phyloP scores from a whole-genome alignment of 2,888 invertebrate genomes.

The Leucania comma region DNA sequence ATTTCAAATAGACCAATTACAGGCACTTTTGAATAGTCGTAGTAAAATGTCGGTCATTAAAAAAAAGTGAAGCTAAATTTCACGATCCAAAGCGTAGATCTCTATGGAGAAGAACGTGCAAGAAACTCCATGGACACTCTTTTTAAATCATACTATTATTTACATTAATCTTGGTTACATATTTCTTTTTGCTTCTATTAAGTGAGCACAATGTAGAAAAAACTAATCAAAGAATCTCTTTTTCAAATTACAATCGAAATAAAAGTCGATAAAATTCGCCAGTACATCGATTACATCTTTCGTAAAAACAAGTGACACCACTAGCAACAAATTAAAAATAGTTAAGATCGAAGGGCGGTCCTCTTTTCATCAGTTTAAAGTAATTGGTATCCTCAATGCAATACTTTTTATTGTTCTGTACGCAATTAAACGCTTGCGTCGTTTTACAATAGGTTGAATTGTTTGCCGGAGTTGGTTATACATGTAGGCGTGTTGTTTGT shows the following conservation, averaged over 20 bases:
- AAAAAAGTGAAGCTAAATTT: too few relatives aligned
- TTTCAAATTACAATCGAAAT: background rate
- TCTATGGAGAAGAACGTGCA: too few relatives aligned
- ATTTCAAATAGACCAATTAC: too few relatives aligned
- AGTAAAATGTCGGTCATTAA: too few relatives aligned
- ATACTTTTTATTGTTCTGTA: conserved; percentile 57
- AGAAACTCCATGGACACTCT: too few relatives aligned
- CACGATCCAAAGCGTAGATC: too few relatives aligned
- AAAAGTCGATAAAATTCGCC: background rate
- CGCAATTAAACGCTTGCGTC: conserved; percentile 61
- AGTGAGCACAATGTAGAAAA: too few relatives aligned
- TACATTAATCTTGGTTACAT: too few relatives aligned
- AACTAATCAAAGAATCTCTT: background rate
- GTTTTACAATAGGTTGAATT: conserved; percentile 5
- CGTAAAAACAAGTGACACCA: conserved; percentile 55
- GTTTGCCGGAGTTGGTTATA: background rate
- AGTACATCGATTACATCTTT: conserved; percentile 21
- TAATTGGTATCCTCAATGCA: conserved; percentile 67
- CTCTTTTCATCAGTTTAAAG: conserved; percentile 67
- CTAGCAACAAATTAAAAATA: conserved; percentile 74
- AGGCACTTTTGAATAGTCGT: too few relatives aligned
- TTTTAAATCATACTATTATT: too few relatives aligned
- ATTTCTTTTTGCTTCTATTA: too few relatives aligned
- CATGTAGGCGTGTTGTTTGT: background rate
- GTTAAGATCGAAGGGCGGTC: conserved; percentile 78